Base-by-base conservation (phyloP, 2,888 invertebrate species). In the Xestia c-nigrum region DNA sequence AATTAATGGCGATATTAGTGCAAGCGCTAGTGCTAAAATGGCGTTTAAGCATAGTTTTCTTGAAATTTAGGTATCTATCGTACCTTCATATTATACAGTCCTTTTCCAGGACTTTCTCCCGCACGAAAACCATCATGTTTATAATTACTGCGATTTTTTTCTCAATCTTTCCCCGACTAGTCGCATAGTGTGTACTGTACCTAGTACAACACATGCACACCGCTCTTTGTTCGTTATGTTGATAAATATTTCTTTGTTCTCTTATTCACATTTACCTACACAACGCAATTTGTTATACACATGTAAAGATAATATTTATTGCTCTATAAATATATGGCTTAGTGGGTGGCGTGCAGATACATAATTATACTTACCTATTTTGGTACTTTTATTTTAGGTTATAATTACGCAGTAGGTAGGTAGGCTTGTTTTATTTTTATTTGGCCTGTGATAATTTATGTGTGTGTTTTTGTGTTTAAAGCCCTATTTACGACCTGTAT, bases 241-340 rank as follows among this genome's bases (percentile, higher is more conserved):
- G 52, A 79, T 85, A 79, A 78, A 79, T 46, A 69, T 77, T 74
- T 76, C 81, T 84, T 88, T 87, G 86, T 86, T 84, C 74, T 64
- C 43, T 52, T 76, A 79, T 74, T 71, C 31, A 12, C 59, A 31
- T 46, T n/a, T 40, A 31, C 31, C 31, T 31, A 66, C 31, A 70
- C 72, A 78, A 67, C 69, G 52, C 5, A 74, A 77, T 65, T 68
- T 46, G 68, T 71, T 72, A 66, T 50, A 61, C 46, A n/a, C 59
- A 38, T n/a, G 50, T 59, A 14, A n/a, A 74, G 52, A 76, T 81
- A 69, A 71, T 40, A 43, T 72, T 72, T 73, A 73, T 65, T 65
- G 43, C 71, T 52, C 31, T 74, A 72, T 67, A 55, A 46, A 68
- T 75, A 46, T n/a, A 72, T 21, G 40, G 47, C 38, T 52, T 77